phyloP scores from a whole-genome alignment of 1,140 invertebrate species.

The Pachypeltis micranthus region DNA sequence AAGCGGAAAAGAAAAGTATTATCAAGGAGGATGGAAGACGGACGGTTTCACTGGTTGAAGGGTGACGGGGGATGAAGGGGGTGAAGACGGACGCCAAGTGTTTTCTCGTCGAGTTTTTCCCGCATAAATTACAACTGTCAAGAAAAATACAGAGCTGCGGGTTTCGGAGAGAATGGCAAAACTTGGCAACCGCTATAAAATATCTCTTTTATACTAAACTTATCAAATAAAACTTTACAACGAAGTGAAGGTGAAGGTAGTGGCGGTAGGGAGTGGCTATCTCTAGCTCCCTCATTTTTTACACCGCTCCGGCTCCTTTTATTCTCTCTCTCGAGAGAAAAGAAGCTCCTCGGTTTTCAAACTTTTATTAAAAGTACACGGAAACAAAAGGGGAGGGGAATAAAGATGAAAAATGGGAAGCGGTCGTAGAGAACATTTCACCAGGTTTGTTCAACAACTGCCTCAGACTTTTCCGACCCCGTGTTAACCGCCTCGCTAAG shows the following conservation, averaged over 20 bases:
- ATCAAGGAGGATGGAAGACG: conserved; percentile 9
- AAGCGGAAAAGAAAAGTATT: conserved; percentile 9
- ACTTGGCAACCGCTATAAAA: conserved; percentile 21
- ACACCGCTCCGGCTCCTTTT: background rate
- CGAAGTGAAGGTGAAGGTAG: background rate
- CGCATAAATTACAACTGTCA: conserved; percentile 22
- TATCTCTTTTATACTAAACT: conserved; percentile 23
- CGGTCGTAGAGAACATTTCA: background rate
- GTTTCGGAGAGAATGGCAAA: conserved; percentile 7
- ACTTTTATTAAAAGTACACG: background rate
- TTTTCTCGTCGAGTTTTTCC: conserved; percentile 12
- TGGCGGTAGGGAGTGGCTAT: conserved; percentile 6
- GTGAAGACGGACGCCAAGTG: background rate
- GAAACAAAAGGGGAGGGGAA: background rate
- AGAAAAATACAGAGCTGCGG: conserved; percentile 17
- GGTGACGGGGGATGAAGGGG: background rate
- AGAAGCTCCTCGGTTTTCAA: background rate
- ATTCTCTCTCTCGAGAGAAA: background rate
- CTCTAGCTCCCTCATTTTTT: conserved; percentile 1
- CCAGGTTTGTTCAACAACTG: background rate
- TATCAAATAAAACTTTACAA: conserved; percentile 24
- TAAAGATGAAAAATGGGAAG: conserved; percentile 1
- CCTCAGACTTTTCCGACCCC: too few relatives aligned
- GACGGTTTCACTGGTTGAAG: background rate
- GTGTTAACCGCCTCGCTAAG: too few relatives aligned